phyloP scores from a whole-genome alignment of 2,113 vertebrate species.

The Sapayoa aenigma region DNA sequence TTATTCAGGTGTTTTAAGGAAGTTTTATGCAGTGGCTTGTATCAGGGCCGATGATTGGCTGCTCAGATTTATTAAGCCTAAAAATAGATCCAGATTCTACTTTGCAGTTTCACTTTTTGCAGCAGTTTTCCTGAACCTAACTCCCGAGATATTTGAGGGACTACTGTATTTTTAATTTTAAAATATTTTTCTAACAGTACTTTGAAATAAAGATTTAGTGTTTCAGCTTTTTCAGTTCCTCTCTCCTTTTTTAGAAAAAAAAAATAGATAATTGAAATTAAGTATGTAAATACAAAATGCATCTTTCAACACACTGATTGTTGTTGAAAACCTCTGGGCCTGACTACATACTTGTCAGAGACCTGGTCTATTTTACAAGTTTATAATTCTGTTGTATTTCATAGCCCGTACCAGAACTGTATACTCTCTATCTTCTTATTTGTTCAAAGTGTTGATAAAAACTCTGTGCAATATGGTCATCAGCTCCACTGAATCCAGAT shows the following conservation, averaged over 20 bases:
- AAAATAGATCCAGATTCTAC: too few relatives aligned
- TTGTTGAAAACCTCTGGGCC: background rate
- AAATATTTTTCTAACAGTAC: background rate
- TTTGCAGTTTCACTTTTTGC: too few relatives aligned
- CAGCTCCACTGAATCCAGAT: background rate
- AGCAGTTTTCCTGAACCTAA: too few relatives aligned
- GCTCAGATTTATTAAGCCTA: too few relatives aligned
- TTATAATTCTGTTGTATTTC: background rate
- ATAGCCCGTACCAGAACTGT: background rate
- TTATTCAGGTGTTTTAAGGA: too few relatives aligned
- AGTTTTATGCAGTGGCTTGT: too few relatives aligned
- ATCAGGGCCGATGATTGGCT: too few relatives aligned
- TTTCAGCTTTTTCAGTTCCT: background rate
- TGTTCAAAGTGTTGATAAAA: background rate
- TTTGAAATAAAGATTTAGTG: background rate
- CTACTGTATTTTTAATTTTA: background rate
- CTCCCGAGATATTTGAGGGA: too few relatives aligned
- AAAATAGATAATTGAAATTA: background rate
- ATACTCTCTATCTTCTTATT: background rate
- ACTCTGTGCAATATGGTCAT: background rate
- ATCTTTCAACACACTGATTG: background rate
- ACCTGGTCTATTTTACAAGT: background rate
- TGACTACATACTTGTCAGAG: background rate
- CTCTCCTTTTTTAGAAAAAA: background rate
- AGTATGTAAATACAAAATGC: background rate